Evolutionary conservation across 2,888 invertebrate species (phyloP).

Genomic region (Nomada fucata): DNA sequence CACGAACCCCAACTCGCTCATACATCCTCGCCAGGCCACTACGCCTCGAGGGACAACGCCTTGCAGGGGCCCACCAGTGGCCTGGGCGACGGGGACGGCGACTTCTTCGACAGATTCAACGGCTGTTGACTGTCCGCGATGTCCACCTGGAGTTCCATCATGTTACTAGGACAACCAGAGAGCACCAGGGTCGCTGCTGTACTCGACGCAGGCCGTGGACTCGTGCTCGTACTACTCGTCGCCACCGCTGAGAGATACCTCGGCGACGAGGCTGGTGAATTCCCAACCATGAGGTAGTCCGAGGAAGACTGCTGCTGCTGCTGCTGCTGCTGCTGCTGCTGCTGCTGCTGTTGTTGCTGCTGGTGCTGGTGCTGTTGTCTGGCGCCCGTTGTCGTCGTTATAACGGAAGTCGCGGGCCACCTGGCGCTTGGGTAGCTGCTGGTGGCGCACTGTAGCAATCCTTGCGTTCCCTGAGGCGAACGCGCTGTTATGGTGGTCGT

Average conservation of each 20-base stretch:
- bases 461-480: conserved; percentile 80
- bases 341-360: conserved; percentile 74
- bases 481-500: conserved; percentile 83
- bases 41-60: conserved; percentile 84
- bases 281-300: conserved; percentile 83
- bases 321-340: conserved; percentile 76
- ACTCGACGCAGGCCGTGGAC: conserved; percentile 80
- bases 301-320: conserved; percentile 79
- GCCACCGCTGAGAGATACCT: conserved; percentile 84
- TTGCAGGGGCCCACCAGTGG: conserved; percentile 85
- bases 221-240: conserved; percentile 80
- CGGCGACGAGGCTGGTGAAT: conserved; percentile 81
- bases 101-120: conserved; percentile 94
- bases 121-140: conserved; percentile 93
- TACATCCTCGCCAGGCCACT: conserved; percentile 70
- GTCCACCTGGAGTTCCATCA: conserved; percentile 92
- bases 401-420: conserved; percentile 86
- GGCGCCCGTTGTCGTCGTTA: conserved; percentile 86
- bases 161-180: conserved; percentile 84
- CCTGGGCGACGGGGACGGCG: conserved; percentile 91
- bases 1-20: conserved; percentile 14
- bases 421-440: conserved; percentile 77
- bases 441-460: conserved; percentile 80
- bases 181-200: conserved; percentile 82
- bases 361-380: conserved; percentile 79